Conservation (phyloP, 2,797 vertebrate genomes). For the Bryconaethiops microstoma region DNA sequence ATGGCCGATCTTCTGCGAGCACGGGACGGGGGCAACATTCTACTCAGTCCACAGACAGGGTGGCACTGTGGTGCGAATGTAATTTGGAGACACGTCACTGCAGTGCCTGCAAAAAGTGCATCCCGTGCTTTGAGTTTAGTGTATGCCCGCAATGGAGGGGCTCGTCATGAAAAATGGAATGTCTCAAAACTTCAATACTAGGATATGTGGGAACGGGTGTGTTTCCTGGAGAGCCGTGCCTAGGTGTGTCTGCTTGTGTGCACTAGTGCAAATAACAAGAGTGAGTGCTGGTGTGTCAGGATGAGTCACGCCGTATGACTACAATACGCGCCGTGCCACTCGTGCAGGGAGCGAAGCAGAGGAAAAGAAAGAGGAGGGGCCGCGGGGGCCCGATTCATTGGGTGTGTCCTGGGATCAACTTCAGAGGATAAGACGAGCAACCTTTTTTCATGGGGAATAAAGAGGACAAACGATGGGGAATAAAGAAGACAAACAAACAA, state of each 20-base stretch:
- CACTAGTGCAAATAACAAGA: slow-evolving; percentile 76
- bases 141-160: background rate
- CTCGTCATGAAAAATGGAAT: slow-evolving; percentile 44
- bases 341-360: slow-evolving; percentile 65
- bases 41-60: background rate
- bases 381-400: slow-evolving; percentile 49
- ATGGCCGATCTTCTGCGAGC: slow-evolving; percentile 32
- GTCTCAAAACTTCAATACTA: slow-evolving; percentile 66
- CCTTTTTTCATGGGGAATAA: slow-evolving; percentile 41
- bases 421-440: slow-evolving; percentile 40
- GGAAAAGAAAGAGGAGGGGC: slow-evolving; percentile 71
- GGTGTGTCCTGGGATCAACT: slow-evolving; percentile 57
- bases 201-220: slow-evolving; percentile 77
- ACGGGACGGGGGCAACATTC: background rate
- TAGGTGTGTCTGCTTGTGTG: slow-evolving; percentile 81
- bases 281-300: slow-evolving; percentile 61
- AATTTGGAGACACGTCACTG: background rate
- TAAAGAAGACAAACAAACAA: background rate
- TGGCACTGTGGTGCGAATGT: background rate
- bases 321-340: slow-evolving; percentile 73
- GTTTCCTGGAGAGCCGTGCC: slow-evolving; percentile 70
- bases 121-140: slow-evolving; percentile 35
- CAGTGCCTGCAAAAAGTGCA: slow-evolving; percentile 1
- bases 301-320: slow-evolving; percentile 78
- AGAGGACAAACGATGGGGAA: slow-evolving; percentile 27